Conservation (phyloP, 2,888 invertebrate species). For the Gymnosoma rotundatum region DNA sequence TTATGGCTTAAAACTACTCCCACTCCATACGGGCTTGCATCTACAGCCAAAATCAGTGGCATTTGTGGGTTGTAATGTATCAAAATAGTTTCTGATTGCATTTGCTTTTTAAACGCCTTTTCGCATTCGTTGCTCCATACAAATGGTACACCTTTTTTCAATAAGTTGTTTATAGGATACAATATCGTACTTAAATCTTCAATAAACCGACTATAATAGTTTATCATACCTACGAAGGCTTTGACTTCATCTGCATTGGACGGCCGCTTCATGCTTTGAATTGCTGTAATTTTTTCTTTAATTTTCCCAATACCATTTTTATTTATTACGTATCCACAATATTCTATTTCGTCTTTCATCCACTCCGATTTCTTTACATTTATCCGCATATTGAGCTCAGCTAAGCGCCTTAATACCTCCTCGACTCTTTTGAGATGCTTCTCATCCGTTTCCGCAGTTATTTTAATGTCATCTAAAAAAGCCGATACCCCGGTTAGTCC, state of each 20-base stretch:
- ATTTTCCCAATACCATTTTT: slow-evolving; percentile 75
- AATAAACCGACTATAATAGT: slow-evolving; percentile 75
- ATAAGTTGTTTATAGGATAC: slow-evolving; percentile 74
- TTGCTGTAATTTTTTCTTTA: slow-evolving; percentile 75
- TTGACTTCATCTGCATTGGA: slow-evolving; percentile 72
- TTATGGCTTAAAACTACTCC: slow-evolving; percentile 77
- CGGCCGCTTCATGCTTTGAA: slow-evolving; percentile 73
- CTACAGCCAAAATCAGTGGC: slow-evolving; percentile 74
- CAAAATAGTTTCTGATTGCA: slow-evolving; percentile 71
- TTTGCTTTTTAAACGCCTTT: slow-evolving; percentile 73
- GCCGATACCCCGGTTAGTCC: slow-evolving; percentile 70
- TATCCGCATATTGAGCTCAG: slow-evolving; percentile 72
- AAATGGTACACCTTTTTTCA: slow-evolving; percentile 67
- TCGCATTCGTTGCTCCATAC: slow-evolving; percentile 71
- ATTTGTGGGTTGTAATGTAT: slow-evolving; percentile 74
- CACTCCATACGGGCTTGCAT: slow-evolving; percentile 74
- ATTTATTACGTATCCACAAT: slow-evolving; percentile 75
- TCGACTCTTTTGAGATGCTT: slow-evolving; percentile 72
- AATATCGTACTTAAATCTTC: slow-evolving; percentile 74
- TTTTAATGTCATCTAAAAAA: slow-evolving; percentile 6
- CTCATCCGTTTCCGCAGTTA: slow-evolving; percentile 70
- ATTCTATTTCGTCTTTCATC: slow-evolving; percentile 69
- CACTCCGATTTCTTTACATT: slow-evolving; percentile 70
- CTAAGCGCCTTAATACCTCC: slow-evolving; percentile 70
- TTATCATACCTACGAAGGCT: slow-evolving; percentile 73